Evolutionary conservation across 2,797 vertebrate genomes (phyloP).

Genomic region (Malurus splendens): DNA sequence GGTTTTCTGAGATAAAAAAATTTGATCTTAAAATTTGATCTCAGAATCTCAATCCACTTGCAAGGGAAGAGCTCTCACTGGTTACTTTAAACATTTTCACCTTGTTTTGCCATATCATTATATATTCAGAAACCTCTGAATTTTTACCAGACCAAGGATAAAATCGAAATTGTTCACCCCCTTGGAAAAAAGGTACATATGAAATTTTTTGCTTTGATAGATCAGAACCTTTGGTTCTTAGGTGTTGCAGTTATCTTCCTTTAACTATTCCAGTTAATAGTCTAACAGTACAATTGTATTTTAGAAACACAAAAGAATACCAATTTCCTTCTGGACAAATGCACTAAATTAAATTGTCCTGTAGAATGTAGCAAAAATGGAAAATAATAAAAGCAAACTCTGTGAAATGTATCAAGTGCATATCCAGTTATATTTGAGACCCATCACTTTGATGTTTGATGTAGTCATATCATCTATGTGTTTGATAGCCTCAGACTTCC

Average conservation of each 20-base stretch:
- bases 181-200: not conserved
- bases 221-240: not conserved
- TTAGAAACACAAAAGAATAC: not conserved
- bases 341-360: not conserved
- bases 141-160: not conserved
- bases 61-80: not conserved
- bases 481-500: constrained; percentile 16
- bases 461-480: not conserved
- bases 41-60: not conserved
- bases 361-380: not conserved
- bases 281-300: not conserved
- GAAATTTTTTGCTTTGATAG: not conserved
- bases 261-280: not conserved
- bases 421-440: constrained; percentile 14
- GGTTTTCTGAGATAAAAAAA: not conserved
- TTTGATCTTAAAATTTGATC: not conserved
- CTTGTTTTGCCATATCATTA: not conserved
- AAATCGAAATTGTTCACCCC: not conserved
- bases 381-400: constrained; percentile 31
- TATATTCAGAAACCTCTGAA: not conserved
- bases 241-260: not conserved
- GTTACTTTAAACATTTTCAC: not conserved
- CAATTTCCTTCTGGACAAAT: not conserved
- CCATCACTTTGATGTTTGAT: constrained; percentile 21
- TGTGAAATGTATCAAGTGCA: not conserved